phyloP scores from a whole-genome alignment of 2,888 invertebrate genomes.

The Caenorhabditis sp. region DNA sequence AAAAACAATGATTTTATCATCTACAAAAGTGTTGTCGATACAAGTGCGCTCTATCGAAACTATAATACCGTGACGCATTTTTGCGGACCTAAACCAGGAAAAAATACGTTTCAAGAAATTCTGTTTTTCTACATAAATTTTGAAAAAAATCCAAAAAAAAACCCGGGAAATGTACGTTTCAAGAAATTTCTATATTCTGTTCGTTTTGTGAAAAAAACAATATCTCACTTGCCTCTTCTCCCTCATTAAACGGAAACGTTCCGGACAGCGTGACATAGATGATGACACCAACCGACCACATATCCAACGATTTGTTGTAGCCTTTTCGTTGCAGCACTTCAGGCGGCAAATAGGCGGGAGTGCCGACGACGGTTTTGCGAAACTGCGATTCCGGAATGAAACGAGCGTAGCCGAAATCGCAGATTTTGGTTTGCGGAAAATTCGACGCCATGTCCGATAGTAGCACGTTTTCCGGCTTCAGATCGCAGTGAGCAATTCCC shows the following conservation, averaged over 20 bases:
- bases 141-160: too few species aligned
- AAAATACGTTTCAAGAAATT: too few species aligned
- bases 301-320: conserved; percentile 96
- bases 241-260: conserved; percentile 99
- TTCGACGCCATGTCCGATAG: conserved; percentile 63
- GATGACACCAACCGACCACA: conserved; percentile 99
- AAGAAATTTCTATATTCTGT: too few species aligned
- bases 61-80: too few species aligned
- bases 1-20: too few species aligned
- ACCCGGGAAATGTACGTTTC: not conserved
- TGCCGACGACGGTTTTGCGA: conserved; percentile 70
- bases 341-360: conserved; percentile 79
- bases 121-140: too few species aligned
- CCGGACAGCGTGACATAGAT: conserved; percentile 94
- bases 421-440: conserved; percentile 71
- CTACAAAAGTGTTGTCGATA: too few species aligned
- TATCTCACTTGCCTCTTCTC: conserved; percentile 72
- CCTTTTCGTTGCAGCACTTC: conserved; percentile 97
- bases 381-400: conserved; percentile 61
- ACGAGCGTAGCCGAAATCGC: conserved; percentile 71
- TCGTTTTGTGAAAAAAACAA: not conserved
- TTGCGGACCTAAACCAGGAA: too few species aligned
- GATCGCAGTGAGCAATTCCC: conserved; percentile 81
- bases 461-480: conserved; percentile 71
- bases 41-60: too few species aligned